Base-by-base conservation (phyloP, 1,140 invertebrate genomes). In the Brachionus manjavacas region DNA sequence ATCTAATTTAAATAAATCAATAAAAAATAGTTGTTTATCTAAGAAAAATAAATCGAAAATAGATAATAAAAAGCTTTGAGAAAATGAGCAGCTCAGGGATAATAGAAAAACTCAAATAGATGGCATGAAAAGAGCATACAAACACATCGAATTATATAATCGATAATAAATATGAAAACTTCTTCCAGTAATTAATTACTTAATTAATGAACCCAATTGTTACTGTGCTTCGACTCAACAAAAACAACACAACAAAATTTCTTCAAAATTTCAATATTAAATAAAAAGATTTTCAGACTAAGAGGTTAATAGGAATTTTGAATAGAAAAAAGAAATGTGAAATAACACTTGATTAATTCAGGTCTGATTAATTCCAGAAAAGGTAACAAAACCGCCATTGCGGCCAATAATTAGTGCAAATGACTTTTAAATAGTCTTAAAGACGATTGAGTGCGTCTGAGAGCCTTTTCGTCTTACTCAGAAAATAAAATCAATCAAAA, bases 121-220 rank as follows among this genome's bases (percentile, higher is more conserved):
- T 20, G 39, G 35, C 31, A 72, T 41, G 9, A 68, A 72, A 72
- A 72, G 28, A 72, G 68, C 68, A 72, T 39, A 43, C 31, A 41
- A 72, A 72, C 68, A 72, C 68, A 72, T 72, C 35, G 31, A 72
- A 72, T 72, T 72, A 72, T 72, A 41, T 41, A 72, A 72, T 72
- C 39, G 68, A 39, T 72, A 20, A 41, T 72, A 11, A 16, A 41
- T 20, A 41, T 9, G 20, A 20, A 20, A 41, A 39, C 39, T 41
- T 72, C 35, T 72, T 41, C 68, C 68, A 72, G 14, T 72, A 72
- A 72, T 72, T 72, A 41, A 72, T 72, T 72, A 72, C 31, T 72
- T 72, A 72, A 39, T 41, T 72, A 72, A 72, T 39, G 28, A 41
- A 72, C 28, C 68, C 68, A 72, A 72, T 72, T 72, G 68, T 72